Evolutionary conservation across 2,113 vertebrate species (phyloP).

Genomic region (Triplophysa rosa): DNA sequence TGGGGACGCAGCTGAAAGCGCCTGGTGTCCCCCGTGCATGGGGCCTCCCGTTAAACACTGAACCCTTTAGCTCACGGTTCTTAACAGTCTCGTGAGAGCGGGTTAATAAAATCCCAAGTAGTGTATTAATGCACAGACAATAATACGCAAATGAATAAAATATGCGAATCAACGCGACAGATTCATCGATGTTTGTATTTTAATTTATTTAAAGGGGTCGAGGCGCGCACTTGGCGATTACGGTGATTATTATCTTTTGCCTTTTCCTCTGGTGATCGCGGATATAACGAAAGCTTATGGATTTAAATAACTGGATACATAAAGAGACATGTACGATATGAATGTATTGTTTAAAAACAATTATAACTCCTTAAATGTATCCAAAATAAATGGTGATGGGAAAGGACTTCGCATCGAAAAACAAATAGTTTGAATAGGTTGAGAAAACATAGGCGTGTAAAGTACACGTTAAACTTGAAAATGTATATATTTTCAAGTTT

Average conservation of each 20-base stretch:
- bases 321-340: background rate
- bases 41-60: conserved; percentile 54
- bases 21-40: conserved; percentile 40
- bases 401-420: background rate
- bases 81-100: conserved; percentile 71
- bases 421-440: too few relatives aligned
- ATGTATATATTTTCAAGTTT: background rate
- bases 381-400: background rate
- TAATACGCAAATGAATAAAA: conserved; percentile 67
- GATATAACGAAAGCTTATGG: background rate
- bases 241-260: background rate
- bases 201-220: conserved; percentile 63
- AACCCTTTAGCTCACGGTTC: conserved; percentile 58
- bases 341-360: background rate
- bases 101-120: conserved; percentile 64
- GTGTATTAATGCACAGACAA: conserved; percentile 60
- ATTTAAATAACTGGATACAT: background rate
- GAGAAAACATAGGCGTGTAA: background rate
- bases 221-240: conserved; percentile 39
- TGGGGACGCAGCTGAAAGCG: conserved; percentile 60
- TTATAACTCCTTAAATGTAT: background rate
- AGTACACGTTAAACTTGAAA: background rate
- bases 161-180: conserved; percentile 45
- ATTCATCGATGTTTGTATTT: conserved; percentile 68
- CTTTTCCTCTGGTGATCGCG: background rate